Evolutionary conservation across 2,888 invertebrate species (phyloP), one percentile per base, ranked within the genome.

Genomic region (Mythimna pallens): DNA sequence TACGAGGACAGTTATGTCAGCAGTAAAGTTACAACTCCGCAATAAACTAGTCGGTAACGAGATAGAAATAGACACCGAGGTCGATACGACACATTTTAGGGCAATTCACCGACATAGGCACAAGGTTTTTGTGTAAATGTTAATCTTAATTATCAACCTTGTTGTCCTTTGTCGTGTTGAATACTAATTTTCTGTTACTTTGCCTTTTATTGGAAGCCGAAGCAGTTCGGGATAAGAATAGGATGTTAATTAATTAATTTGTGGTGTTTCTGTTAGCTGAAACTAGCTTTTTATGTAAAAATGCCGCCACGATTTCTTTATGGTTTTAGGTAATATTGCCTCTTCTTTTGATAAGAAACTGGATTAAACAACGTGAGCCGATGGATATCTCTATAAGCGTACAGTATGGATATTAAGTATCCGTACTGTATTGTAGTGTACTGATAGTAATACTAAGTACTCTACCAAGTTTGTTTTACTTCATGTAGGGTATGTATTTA

Each of bases 1-100:
- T 93, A 94, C 92, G 92, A 92, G 90, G 90, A 91, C 92, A 92
- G 92, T 93, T 90, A 94, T 91, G 91, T 89, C 86, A 89, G 90
- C 86, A 89, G 89, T 92, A 92, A 93, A 93, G 89, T 90, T 90
- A 93, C 88, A 91, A 55, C 85, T 89, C 86, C 76, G 76, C 84
- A 87, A 90, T 91, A 91, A 92, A 91, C 84, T 92, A 89, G 83
- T 73, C 77, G 83, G 78, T 88, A 88, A 89, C 89, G 88, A 89
- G 88, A 88, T 87, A 86, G 87, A 83, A 82, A 81, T 84, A 73
- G 75, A 75, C 73, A 70, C 54, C 43, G 66, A 20, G 30, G 47
- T 71, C 82, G 65, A 80, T 81, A 81, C 52, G 47, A 54, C n/a
- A 58, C 40, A 65, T 76, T 81, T 77, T 47, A 43, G 73, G 62